Conservation (phyloP, 2,113 vertebrate species). For the Paramisgurnus dabryanus region DNA sequence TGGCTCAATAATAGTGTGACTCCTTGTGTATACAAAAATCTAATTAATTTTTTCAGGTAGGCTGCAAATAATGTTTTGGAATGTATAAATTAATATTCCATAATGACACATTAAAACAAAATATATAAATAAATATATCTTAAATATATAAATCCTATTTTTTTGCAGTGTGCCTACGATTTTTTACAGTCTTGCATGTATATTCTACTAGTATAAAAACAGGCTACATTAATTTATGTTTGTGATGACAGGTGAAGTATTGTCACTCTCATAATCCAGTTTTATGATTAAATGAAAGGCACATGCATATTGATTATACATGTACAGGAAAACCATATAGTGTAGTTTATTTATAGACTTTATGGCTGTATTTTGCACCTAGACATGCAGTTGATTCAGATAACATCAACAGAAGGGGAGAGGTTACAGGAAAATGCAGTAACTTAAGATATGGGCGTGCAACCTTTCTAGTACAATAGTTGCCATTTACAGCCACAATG, state of each 20-base stretch:
- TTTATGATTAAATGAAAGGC: constrained; percentile 34
- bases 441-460: constrained; percentile 29
- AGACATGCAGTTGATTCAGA: neutral
- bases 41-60: no score
- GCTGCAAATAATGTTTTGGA: no score
- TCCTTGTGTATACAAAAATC: no score
- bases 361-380: neutral
- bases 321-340: neutral
- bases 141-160: no score
- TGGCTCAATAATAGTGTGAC: no score
- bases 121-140: neutral
- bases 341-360: neutral
- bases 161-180: no score
- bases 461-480: constrained; percentile 25
- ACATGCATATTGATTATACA: constrained; percentile 4
- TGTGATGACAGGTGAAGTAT: neutral
- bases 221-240: neutral
- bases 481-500: constrained; percentile 39
- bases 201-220: no score
- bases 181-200: no score
- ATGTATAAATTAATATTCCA: no score
- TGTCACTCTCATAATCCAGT: neutral
- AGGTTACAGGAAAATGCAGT: neutral
- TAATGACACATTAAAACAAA: no score
- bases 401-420: neutral